Evolutionary conservation across 1,140 invertebrate species (phyloP), one percentile per base, ranked within the genome.

Genomic region (Magallana ariakensis): DNA sequence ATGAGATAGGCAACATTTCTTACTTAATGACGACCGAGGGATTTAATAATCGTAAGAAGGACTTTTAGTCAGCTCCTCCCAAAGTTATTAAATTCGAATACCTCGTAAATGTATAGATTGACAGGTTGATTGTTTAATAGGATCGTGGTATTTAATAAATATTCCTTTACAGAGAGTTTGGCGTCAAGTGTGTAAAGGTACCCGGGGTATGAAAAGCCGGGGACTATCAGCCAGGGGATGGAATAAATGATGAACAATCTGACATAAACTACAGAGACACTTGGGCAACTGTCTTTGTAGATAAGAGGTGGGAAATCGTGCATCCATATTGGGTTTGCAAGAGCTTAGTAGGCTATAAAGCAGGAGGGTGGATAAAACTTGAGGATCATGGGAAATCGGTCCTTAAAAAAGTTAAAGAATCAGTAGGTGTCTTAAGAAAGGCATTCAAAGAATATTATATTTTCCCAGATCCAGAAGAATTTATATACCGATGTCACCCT

Each of bases 271-370:
- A 26, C 6, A 56, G 53, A 54, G 62, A 60, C 46, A 11, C 19
- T 4, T 91, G 90, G 90, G 86, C 70, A 80, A 83, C 88, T 19
- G 85, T 91, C 5, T 85, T 82, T 55, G 55, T 87, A 1, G 84
- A 91, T 6, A 75, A 57, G 26, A 62, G 80, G 19, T 91, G 90
- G 90, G 55, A 89, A 10, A 86, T 91, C 16, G 85, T 91, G 10
- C 87, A 91, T 87, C 87, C 88, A 0, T 91, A 84, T 58, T 91
- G 90, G 90, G 81, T 89, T 1, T 91, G 90, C 87, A 58, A 84
- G 22, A 80, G 87, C 7, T n/a, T 91, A 13, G 85, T 85, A 19
- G 90, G 90, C 8, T 56, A 85, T 16, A 81, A 58, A 8, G 11
- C 88, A 33, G 88, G 88, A 9, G 90, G 90, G 8, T 89, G 90